phyloP scores from a whole-genome alignment of 2,113 vertebrate genomes.

The Elachura formosa region DNA sequence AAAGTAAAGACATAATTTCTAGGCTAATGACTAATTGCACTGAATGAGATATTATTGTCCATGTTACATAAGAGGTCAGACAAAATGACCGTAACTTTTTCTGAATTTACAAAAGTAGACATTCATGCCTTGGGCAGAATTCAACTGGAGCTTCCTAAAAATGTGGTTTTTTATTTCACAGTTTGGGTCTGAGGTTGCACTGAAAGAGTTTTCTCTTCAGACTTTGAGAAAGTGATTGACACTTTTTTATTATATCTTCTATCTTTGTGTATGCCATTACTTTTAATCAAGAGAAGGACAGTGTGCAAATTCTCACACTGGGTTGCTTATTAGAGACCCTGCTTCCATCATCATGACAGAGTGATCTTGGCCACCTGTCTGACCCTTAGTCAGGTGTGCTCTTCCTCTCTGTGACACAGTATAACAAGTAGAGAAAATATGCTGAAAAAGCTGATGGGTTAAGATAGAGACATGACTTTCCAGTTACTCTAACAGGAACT shows the following conservation, averaged over 20 bases:
- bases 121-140: background rate
- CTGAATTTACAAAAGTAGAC: background rate
- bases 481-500: background rate
- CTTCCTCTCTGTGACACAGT: background rate
- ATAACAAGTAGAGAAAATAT: background rate
- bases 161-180: background rate
- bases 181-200: background rate
- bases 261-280: background rate
- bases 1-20: background rate
- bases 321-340: background rate
- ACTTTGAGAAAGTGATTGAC: background rate
- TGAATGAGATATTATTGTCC: background rate
- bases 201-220: background rate
- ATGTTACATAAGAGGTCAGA: background rate
- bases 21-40: background rate
- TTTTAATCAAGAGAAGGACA: background rate
- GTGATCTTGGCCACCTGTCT: background rate
- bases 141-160: background rate
- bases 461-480: background rate
- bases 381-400: background rate
- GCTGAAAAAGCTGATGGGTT: background rate
- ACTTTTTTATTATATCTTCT: background rate
- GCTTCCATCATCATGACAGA: background rate
- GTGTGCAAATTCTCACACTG: background rate
- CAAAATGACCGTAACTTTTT: background rate